Evolutionary conservation across 2,113 vertebrate species (phyloP), one percentile per base, ranked within the genome.

Genomic region (Otolemur garnettii): DNA sequence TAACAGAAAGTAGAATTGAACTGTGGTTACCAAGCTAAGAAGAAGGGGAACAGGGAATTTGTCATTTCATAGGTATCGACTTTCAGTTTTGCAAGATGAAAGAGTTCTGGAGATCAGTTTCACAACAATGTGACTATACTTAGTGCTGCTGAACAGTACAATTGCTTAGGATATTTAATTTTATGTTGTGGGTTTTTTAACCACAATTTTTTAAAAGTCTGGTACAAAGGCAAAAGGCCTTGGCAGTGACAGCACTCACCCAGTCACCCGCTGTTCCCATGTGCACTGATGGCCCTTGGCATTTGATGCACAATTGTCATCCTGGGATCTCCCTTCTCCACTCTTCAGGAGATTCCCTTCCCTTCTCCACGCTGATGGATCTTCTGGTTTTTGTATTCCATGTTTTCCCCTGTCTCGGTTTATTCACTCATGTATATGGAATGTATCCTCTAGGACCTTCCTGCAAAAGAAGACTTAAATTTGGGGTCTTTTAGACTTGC

Each of bases 1-100:
- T 59, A 95, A 96, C 57, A 93, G 66, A 96, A 93, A 96, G 53
- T 50, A 88, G 72, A 93, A 78, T 78, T 24, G 74, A 93, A 78
- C 72, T 24, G 68, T 55, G 19, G 26, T 66, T 35, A 74, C 30
- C 42, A 95, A 22, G 38, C 14, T 12, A 22, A 45, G 35, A 5
- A 28, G 28, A 59, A 17, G 19, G 8, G 4, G 5, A 42, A 85
- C 11, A 42, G 28, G 45, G n/a, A 80, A 24, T 35, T 91, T 45
- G 26, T 75, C 24, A 38, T 83, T 93, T 83, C 64, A 53, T 26
- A 24, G 30, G 8, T 66, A 72, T 30, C 68, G 14, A 69, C 55
- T 94, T 87, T 91, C 87, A 91, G 79, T 88, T 89, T 96, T 91
- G 14, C 9, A 74, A 71, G 28, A 89, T 81, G 57, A 78, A 90